phyloP scores from a whole-genome alignment of 2,113 vertebrate species.

The Atlantisia rogersi region DNA sequence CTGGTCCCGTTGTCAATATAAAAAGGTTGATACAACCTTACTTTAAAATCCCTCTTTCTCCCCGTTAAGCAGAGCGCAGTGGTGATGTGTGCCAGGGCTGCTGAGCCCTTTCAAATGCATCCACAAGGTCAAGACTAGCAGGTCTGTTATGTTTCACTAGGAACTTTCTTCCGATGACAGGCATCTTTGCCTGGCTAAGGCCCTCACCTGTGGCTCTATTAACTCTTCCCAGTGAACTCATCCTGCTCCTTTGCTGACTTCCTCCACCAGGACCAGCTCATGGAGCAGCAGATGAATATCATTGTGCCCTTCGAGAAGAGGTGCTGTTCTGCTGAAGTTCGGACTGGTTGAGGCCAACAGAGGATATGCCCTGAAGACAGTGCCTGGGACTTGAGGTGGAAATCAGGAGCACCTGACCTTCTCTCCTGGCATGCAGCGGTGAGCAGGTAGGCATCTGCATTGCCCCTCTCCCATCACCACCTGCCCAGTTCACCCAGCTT shows the following conservation, averaged over 20 bases:
- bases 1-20: background rate
- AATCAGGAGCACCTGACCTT: accelerated
- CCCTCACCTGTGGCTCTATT: background rate
- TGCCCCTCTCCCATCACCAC: background rate
- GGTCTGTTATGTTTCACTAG: accelerated
- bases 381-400: background rate
- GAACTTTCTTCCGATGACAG: accelerated
- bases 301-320: background rate
- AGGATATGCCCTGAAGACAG: background rate
- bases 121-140: accelerated
- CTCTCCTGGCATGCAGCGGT: background rate
- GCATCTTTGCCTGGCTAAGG: background rate
- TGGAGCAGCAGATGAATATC: background rate
- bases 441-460: background rate
- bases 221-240: accelerated
- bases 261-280: background rate
- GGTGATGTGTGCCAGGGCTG: background rate
- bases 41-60: background rate
- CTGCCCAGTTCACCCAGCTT: background rate
- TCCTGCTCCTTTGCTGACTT: background rate
- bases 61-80: background rate
- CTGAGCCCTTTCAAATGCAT: background rate
- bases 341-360: background rate
- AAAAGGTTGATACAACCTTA: background rate
- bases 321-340: background rate